Conservation (phyloP, 1,140 invertebrate species). For the Macrocentrus cingulum region DNA sequence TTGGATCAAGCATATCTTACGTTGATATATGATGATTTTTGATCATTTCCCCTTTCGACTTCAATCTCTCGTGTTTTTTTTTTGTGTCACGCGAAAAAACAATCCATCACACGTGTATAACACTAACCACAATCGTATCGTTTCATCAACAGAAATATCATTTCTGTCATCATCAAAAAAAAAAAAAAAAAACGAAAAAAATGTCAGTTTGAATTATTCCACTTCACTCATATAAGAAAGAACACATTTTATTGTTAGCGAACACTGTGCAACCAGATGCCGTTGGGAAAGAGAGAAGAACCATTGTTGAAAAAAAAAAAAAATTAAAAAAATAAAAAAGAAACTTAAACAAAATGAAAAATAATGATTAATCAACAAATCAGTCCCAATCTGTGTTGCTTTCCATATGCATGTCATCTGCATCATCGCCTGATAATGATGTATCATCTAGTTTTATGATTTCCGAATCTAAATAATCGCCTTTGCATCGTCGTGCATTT, state of each 20-base stretch:
- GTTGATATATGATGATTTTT: constrained; percentile 12
- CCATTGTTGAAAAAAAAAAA: constrained; percentile 14
- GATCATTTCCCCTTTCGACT: neutral
- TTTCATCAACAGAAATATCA: neutral
- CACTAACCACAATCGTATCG: neutral
- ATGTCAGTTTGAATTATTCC: constrained; percentile 3
- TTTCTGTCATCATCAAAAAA: too few relatives aligned
- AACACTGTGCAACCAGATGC: constrained; percentile 5
- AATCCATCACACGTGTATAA: neutral
- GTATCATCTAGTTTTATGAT: constrained; percentile 29
- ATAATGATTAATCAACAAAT: constrained; percentile 23
- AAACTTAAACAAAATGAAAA: constrained; percentile 3
- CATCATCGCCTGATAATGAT: constrained; percentile 31
- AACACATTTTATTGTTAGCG: constrained; percentile 14
- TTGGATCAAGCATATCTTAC: constrained; percentile 7
- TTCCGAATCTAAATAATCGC: constrained; percentile 38
- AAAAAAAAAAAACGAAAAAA: neutral
- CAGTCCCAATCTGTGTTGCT: constrained; percentile 45
- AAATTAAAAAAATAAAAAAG: constrained; percentile 8
- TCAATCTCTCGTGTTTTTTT: neutral
- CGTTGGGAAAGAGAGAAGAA: constrained; percentile 1
- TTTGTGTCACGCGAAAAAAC: neutral
- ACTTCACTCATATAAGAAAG: constrained; percentile 14
- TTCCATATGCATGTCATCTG: constrained; percentile 31
- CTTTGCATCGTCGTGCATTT: constrained; percentile 28